Evolutionary conservation across 2,797 vertebrate species (phyloP), one percentile per base, ranked within the genome.

Genomic region (Pseudotriccus pelzelni): DNA sequence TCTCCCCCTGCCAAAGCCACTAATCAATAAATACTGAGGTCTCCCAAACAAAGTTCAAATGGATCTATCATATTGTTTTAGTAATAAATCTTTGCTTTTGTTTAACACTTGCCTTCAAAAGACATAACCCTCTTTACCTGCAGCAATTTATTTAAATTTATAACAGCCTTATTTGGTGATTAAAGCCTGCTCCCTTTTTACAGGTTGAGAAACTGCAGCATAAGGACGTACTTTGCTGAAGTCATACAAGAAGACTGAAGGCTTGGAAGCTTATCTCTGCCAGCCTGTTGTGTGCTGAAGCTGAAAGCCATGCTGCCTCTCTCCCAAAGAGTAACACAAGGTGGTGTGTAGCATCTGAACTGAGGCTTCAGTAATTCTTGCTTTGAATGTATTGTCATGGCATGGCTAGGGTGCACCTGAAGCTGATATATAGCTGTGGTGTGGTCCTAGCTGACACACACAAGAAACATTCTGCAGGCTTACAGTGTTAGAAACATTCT

Each of bases 1-100:
- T 89, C 87, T 92, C 39, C 79, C 75, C 28, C 63, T 84, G 80
- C 73, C 94, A 92, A 84, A 92, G 39, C 79, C 67, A 59, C 83
- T 70, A n/a, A 94, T 96, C 89, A 0, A 92, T 95, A 94, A 92
- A 90, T 90, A 84, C 30, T 79, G 79, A 0, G 0, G 53, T 86
- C 75, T 78, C 47, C 67, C 0, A 8, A 88, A 83, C 43, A 84
- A 89, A 96, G 96, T 95, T 94, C 91, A 88, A 90, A 76, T 43
- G 83, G 91, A 84, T 67, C 52, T 39, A 66, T 78, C 37, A 23
- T 44, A 23, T 59, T 78, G 39, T 55, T 88, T 84, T 43, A 79
- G 50, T 34, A 55, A 84, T 93, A 96, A 93, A 94, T 93, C 91
- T 87, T 75, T 50, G 44, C 36, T 80, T 92, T 89, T 90, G 44